A percentile compares a stretch with the other conserved stretches of the same genome.
phyloP scores from a whole-genome alignment of 2,113 vertebrate genomes.

The Platysteira castanea region DNA sequence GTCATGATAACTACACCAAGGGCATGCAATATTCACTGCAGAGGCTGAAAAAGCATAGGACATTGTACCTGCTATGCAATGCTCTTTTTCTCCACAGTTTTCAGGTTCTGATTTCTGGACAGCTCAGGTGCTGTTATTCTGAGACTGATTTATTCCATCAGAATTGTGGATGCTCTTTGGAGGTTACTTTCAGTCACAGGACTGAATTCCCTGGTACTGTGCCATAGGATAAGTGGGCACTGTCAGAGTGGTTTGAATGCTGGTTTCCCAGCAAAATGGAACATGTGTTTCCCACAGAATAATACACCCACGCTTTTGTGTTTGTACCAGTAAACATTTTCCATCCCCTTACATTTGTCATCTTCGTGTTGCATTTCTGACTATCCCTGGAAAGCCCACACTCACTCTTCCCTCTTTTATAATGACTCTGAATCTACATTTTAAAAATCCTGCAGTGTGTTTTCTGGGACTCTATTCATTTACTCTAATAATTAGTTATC shows the following conservation, averaged over 20 bases:
- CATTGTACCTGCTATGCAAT: neutral
- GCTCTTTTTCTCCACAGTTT: neutral
- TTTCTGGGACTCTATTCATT: neutral
- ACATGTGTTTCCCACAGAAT: slow-evolving; percentile 3
- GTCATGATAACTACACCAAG: neutral
- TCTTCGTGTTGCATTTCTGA: neutral
- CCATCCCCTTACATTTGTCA: neutral
- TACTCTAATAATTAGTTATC: neutral
- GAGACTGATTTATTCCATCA: neutral
- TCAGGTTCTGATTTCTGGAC: neutral
- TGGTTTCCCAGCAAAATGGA: slow-evolving; percentile 12
- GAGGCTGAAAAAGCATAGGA: neutral
- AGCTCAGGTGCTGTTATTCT: neutral
- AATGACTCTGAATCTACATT: neutral
- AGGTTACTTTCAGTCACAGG: neutral
- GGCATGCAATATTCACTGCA: neutral
- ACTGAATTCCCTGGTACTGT: neutral
- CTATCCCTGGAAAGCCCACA: neutral
- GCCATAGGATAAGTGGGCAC: neutral
- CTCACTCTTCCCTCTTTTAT: neutral
- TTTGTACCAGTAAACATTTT: slow-evolving; percentile 15
- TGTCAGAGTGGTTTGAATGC: neutral
- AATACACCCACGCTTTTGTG: neutral
- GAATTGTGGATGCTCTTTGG: neutral
- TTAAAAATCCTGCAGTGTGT: neutral